Evolutionary conservation across 2,113 vertebrate species (phyloP), one percentile per base, ranked within the genome.

Genomic region (Anguilla rostrata): DNA sequence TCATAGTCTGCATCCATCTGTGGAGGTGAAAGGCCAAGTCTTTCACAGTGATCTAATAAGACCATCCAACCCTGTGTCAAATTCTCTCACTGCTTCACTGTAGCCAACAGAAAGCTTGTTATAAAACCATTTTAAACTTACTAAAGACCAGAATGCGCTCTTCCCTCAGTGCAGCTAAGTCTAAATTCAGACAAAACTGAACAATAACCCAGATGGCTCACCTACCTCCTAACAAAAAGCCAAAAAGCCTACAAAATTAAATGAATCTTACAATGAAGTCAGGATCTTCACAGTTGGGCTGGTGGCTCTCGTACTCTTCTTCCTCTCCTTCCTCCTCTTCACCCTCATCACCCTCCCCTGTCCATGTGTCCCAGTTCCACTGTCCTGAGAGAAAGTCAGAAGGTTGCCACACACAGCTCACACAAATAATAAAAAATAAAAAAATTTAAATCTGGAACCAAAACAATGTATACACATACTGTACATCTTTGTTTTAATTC

Each of bases 1-100:
- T 98, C 95, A 0, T 96, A 98, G 91, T 98, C 97, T 0, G 96
- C 97, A 0, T 98, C 97, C 97, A 98, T 98, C 97, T 98, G 86
- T 40, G 2, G 39, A 90, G 75, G 41, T 78, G 6, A 83, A 18
- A 26, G 63, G 46, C 40, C 39, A 84, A 81, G 22, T 49, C 20
- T 78, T 34, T 53, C 16, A 85, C 9, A 26, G 71, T 34, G 71
- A 12, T 66, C 20, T 20, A 66, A 26, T 22, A 66, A 66, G 18
- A 66, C 49, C 7, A 2, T 11, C 9, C 49, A 53, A 53, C 49
- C 12, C 1, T 53, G 49, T 53, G 8, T 53, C 49, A 53, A 53
- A 53, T 53, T 6, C 12, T 11, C 49, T 53, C 8, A 53, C 49
- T 9, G 4, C 49, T 53, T 53, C 12, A 53, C 49, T 14, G 12